Conservation (phyloP, 2,888 invertebrate genomes). For the Iselma pallidipennis region DNA sequence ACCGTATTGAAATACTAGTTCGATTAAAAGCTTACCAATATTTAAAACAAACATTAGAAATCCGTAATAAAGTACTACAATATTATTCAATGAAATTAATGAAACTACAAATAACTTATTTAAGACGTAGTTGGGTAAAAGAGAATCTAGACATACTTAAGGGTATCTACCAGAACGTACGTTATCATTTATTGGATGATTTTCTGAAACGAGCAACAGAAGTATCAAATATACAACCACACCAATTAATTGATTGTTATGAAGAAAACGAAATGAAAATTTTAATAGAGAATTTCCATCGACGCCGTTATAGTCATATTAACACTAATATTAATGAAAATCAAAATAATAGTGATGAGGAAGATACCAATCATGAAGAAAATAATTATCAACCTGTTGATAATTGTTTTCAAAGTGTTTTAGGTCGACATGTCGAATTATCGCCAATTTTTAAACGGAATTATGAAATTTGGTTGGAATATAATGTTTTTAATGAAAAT, state of each 20-base stretch:
- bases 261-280: not conserved
- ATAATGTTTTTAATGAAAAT: not conserved
- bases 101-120: conserved; percentile 11
- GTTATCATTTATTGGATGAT: conserved; percentile 15
- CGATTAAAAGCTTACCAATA: not conserved
- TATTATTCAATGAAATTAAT: conserved; percentile 14
- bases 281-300: not conserved
- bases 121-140: conserved; percentile 10
- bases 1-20: not conserved
- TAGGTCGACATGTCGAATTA: not conserved
- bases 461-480: not conserved
- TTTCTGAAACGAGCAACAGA: not conserved
- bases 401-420: not conserved
- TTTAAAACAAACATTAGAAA: not conserved
- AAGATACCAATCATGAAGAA: not conserved
- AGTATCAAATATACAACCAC: too few species aligned
- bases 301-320: not conserved
- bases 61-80: not conserved
- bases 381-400: conserved; percentile 6
- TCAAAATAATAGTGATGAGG: too few species aligned
- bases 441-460: not conserved
- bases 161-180: conserved; percentile 10
- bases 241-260: too few species aligned
- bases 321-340: not conserved
- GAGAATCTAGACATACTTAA: conserved; percentile 13